Percentiles rank a stretch among this genome's conserved stretches.
These are phyloP conservation scores for Acropora tenuis DNA, from an alignment of 64 coral and sea anemone genomes.

Conservation along the genomic window DNA sequence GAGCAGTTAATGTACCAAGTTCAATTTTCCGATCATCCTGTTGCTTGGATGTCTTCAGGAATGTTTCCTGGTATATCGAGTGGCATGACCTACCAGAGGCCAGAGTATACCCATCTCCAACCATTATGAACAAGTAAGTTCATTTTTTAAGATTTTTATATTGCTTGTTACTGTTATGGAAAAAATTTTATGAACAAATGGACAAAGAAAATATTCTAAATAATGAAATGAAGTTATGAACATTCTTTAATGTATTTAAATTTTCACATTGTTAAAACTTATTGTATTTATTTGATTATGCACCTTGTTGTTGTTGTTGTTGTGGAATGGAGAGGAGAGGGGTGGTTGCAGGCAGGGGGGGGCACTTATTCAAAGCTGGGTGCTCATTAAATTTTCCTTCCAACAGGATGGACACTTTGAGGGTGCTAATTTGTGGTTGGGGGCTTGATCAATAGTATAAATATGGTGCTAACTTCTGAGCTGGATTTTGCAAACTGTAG, in stretches of 20 bases:
- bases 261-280: constrained; percentile 4
- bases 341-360: neutral
- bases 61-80: neutral
- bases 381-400: too few species aligned
- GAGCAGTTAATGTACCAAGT: constrained; percentile 38
- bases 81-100: constrained; percentile 1
- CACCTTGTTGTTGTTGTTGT: constrained; percentile 2
- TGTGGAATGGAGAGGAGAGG: neutral
- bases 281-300: neutral
- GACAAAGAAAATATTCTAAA: neutral
- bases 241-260: constrained; percentile 9
- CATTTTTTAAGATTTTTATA: neutral
- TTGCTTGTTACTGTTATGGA: neutral
- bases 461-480: constrained; percentile 14
- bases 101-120: constrained; percentile 15
- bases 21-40: constrained; percentile 35
- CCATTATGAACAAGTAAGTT: constrained; percentile 11
- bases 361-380: neutral
- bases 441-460: neutral
- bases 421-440: constrained; percentile 5
- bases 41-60: neutral
- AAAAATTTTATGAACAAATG: neutral
- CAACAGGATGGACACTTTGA: too few species aligned
- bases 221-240: constrained; percentile 1
- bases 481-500: neutral